A percentile compares a stretch with the other conserved stretches of the same genome.
These are phyloP conservation scores for Corbicula japonica DNA, from an alignment of 2,888 invertebrate genomes.

Conservation along the genomic window DNA sequence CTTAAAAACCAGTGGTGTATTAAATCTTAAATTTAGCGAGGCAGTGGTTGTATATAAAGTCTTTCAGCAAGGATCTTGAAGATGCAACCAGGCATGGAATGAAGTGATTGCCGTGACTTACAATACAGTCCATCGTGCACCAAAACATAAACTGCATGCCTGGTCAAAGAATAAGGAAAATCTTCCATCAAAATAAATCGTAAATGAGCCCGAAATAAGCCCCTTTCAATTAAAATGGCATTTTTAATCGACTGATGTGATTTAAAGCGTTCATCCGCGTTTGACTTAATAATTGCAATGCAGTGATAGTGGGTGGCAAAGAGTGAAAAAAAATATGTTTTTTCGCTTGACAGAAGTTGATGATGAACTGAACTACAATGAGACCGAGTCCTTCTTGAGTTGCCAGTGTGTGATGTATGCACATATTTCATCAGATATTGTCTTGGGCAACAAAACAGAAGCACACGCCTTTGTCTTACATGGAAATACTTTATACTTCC, in stretches of 20 bases:
- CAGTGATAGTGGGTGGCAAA: constrained; percentile 6
- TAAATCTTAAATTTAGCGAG: constrained; percentile 5
- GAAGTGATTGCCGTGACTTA: constrained; percentile 23
- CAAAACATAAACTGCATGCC: not conserved
- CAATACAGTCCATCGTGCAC: constrained; percentile 18
- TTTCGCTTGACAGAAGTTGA: too few species aligned
- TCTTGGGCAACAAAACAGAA: too few species aligned
- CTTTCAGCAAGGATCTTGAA: constrained; percentile 13
- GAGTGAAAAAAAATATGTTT: too few species aligned
- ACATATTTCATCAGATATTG: too few species aligned
- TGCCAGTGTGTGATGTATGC: too few species aligned
- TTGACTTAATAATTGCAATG: constrained; percentile 26
- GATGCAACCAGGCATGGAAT: constrained; percentile 18
- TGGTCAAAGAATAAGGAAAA: constrained; percentile 7
- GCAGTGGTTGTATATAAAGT: constrained; percentile 25
- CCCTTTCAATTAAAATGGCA: constrained; percentile 20
- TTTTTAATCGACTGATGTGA: constrained; percentile 37
- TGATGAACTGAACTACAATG: too few species aligned
- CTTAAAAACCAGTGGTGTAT: too few species aligned
- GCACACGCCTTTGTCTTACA: too few species aligned
- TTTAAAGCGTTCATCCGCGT: constrained; percentile 33
- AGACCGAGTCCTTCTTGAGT: too few species aligned
- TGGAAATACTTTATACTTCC: too few species aligned
- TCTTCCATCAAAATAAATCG: constrained; percentile 17
- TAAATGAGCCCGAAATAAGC: constrained; percentile 33